phyloP scores from a whole-genome alignment of 2,888 invertebrate species.

The Oeneis ivallda region DNA sequence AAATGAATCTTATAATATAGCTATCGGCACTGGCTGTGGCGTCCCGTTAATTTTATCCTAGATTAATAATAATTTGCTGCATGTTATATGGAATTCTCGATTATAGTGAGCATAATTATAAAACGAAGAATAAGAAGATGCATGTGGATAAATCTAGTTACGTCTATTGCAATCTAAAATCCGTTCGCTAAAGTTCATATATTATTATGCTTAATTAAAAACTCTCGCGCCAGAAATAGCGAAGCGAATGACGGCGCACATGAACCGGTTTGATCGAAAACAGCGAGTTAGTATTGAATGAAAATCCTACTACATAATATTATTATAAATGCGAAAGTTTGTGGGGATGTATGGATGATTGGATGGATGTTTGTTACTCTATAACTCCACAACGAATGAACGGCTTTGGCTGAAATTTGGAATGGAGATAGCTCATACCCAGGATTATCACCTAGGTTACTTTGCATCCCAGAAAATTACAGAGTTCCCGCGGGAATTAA shows the following conservation, averaged over 20 bases:
- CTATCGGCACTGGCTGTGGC: neutral
- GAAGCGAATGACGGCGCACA: slow-evolving; percentile 26
- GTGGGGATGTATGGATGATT: too few relatives aligned
- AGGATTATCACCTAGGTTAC: too few relatives aligned
- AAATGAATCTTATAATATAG: neutral
- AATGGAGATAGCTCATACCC: too few relatives aligned
- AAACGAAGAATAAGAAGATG: neutral
- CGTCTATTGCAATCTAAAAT: slow-evolving; percentile 27
- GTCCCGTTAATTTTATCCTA: neutral
- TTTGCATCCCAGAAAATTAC: too few relatives aligned
- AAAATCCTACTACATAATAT: slow-evolving; percentile 19
- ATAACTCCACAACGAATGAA: too few relatives aligned
- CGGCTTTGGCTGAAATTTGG: too few relatives aligned
- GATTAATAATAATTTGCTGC: neutral
- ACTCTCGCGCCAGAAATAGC: slow-evolving; percentile 29
- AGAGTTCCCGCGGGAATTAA: neutral
- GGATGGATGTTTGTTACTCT: too few relatives aligned
- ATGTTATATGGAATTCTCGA: neutral
- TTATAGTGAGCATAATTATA: neutral
- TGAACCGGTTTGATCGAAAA: slow-evolving; percentile 17
- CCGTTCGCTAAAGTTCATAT: slow-evolving; percentile 20
- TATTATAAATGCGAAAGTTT: too few relatives aligned
- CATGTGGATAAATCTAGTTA: slow-evolving; percentile 8
- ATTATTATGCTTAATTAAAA: slow-evolving; percentile 30
- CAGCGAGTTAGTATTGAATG: slow-evolving; percentile 21